Evolutionary conservation across 1,140 invertebrate species (phyloP), one percentile per base, ranked within the genome.

Genomic region (Neodiprion lecontei): DNA sequence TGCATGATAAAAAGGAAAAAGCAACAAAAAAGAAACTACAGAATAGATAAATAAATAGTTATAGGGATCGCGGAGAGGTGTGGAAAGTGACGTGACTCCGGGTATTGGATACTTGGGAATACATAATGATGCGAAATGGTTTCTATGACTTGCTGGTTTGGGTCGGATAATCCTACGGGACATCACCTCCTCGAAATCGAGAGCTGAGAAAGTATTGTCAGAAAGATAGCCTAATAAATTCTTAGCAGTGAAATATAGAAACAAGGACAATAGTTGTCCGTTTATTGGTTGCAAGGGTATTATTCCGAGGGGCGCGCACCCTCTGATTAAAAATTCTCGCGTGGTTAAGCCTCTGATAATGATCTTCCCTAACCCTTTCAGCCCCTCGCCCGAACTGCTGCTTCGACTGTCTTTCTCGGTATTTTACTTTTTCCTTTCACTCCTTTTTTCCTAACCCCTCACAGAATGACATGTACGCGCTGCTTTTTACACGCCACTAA

Each of bases 301-400:
- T 75, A 75, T 69, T 17, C 48, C 75, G 80, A 88, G 85, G 87
- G 87, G 84, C 86, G 85, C 85, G 86, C 85, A 87, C 87, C 87
- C 87, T 88, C 87, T 89, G 88, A 89, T 89, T 89, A 89, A 89
- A 89, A 89, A 89, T 89, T 89, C 86, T 89, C 87, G 88, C 88
- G 88, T 88, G 88, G 87, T 89, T 89, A 89, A 88, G 86, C 87
- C 86, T 86, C 85, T 83, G 88, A 89, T 89, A 89, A 89, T 89
- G 87, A 88, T 89, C 88, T 88, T 87, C 83, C 78, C 85, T 84
- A 83, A 86, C 82, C 86, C 84, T 78, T 81, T 66, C 83, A 84
- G 79, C 77, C 78, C 79, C 79, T 61, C 53, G n/a, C 53, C 53
- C 53, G 11, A 14, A 14, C 53, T 61, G 5, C 40, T 23, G 70